Evolutionary conservation across 1,140 invertebrate species (phyloP).

Genomic region (Drosophila sturtevanti): DNA sequence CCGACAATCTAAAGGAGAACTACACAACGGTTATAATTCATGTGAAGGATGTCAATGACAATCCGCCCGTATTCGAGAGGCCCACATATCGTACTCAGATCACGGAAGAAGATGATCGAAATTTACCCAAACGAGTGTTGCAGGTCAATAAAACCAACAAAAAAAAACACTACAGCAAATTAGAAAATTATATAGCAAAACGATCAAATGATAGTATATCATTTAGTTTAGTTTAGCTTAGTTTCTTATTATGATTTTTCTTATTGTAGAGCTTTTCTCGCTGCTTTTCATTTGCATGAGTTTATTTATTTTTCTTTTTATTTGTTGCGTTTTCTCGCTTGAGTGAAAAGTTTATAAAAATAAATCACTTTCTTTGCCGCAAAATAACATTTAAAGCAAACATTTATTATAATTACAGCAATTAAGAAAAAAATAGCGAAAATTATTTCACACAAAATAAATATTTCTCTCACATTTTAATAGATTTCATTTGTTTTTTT

Average conservation of each 20-base stretch:
- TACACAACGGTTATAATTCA: constrained; percentile 97
- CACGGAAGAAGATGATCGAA: constrained; percentile 97
- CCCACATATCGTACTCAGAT: constrained; percentile 97
- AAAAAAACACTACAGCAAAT: neutral
- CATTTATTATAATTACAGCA: constrained; percentile 44
- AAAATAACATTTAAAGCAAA: constrained; percentile 28
- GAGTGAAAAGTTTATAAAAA: constrained; percentile 17
- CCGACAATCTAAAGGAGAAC: constrained; percentile 98
- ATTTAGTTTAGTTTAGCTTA: neutral
- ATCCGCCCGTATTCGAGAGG: constrained; percentile 93
- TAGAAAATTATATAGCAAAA: neutral
- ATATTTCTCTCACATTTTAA: constrained; percentile 14
- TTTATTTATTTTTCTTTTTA: constrained; percentile 30
- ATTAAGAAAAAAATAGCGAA: neutral
- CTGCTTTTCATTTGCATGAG: constrained; percentile 29
- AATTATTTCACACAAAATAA: constrained; percentile 5
- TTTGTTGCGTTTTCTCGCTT: constrained; percentile 48
- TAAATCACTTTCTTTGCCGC: constrained; percentile 7
- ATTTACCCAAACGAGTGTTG: constrained; percentile 95
- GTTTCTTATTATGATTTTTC: constrained; percentile 15
- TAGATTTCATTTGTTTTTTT: constrained; percentile 12
- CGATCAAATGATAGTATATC: neutral
- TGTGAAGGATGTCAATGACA: constrained; percentile 97
- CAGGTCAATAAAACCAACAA: constrained; percentile 86
- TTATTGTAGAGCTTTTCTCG: constrained; percentile 37